Base-by-base conservation (phyloP, 2,888 invertebrate species). In the Drosophila buzzatii region DNA sequence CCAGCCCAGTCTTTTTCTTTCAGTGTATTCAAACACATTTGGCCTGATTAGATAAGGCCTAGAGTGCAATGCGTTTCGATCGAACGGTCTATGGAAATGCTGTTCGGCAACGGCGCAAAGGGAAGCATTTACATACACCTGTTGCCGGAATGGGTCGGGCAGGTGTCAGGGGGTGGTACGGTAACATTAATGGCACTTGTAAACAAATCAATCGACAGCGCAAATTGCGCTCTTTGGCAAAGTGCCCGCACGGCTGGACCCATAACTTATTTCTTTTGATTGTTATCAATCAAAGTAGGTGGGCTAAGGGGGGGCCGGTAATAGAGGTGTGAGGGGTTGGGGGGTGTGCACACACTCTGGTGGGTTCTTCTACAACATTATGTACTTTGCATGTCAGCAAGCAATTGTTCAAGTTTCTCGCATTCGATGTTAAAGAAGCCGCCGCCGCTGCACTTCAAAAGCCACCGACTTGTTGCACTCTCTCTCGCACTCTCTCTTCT, bases 381-480 rank as follows among this genome's bases (percentile, higher is more conserved):
- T 91, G 91, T 91, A 90, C 91, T 91, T 91, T 91, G 91, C 91
- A 91, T 91, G 90, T 91, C 89, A 86, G 90, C 84, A 86, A 80
- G 71, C 84, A 91, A 91, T 91, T 91, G 91, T 62, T 83, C 31
- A 39, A 35, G 58, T 37, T 23, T 45, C 49, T 31, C 57, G 57
- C 57, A 44, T 9, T 58, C 45, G 53, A 58, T 73, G 58, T 76
- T 69, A 70, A 74, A 83, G 73, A 57, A 65, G 75, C 83, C 82
- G 85, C 83, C 82, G 85, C 73, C 67, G 53, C 27, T 69, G 66
- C 78, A 77, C 84, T 73, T 70, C 83, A 82, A 78, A 80, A 71
- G 57, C 70, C 41, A 10, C 71, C 77, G 75, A 79, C 78, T 71
- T 79, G 77, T 68, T 76, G 77, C 77, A 73, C 45, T 56, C 35